Conservation (phyloP, 2,888 invertebrate species). For the Callosobruchus maculatus region DNA sequence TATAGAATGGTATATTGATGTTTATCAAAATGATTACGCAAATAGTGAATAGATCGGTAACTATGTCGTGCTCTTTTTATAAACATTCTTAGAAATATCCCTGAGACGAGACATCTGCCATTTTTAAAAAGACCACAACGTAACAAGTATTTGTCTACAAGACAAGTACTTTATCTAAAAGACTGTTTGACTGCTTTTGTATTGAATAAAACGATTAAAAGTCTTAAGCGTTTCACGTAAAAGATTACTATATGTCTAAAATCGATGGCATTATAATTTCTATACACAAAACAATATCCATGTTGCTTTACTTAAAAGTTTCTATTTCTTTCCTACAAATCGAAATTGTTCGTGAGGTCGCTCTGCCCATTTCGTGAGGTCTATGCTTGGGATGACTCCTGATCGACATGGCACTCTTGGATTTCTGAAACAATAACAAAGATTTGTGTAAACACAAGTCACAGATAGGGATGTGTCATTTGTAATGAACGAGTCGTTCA, state of each 20-base stretch:
- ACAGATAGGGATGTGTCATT: too few species aligned
- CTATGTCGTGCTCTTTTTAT: neutral
- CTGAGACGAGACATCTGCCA: too few species aligned
- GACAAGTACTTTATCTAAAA: neutral
- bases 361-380: conserved; percentile 88
- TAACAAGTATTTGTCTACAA: neutral
- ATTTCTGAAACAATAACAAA: conserved; percentile 69
- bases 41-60: neutral
- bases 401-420: conserved; percentile 91
- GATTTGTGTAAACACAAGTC: too few species aligned
- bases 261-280: neutral
- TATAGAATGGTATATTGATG: neutral
- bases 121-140: neutral
- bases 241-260: neutral
- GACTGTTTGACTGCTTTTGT: neutral
- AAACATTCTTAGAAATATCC: neutral
- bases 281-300: neutral
- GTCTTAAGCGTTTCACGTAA: neutral
- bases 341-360: conserved; percentile 24
- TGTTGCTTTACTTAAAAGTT: neutral
- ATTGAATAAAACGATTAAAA: too few species aligned
- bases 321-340: conserved; percentile 13
- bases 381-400: conserved; percentile 81
- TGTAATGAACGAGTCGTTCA: too few species aligned
- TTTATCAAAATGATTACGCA: neutral